Evolutionary conservation across 2,888 invertebrate species (phyloP).

Genomic region (Pristionchus mayeri): DNA sequence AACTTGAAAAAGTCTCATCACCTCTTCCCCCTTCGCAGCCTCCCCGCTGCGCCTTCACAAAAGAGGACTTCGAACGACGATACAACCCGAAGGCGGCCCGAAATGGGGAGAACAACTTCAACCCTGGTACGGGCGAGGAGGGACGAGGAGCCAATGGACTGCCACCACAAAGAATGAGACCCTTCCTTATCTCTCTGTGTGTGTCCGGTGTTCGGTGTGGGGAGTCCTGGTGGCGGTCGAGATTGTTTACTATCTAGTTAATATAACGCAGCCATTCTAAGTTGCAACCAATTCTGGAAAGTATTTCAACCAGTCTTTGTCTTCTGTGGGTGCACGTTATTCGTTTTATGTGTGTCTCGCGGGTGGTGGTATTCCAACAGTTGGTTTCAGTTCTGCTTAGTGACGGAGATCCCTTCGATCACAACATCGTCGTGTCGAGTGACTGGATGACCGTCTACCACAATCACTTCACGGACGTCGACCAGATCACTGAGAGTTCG

Average conservation of each 20-base stretch:
- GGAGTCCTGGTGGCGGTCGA: neutral
- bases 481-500: constrained; percentile 57
- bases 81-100: constrained; percentile 44
- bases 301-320: neutral
- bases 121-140: constrained; percentile 9
- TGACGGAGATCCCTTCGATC: constrained; percentile 54
- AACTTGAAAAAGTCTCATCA: constrained; percentile 22
- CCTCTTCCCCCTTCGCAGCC: constrained; percentile 54
- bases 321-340: neutral
- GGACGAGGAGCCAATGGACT: neutral
- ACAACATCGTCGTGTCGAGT: constrained; percentile 55
- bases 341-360: neutral
- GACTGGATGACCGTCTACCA: constrained; percentile 62
- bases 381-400: constrained; percentile 55
- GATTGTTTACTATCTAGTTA: too few species aligned
- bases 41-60: constrained; percentile 65
- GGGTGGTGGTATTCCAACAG: neutral
- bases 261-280: too few species aligned
- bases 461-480: constrained; percentile 60
- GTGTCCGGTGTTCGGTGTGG: constrained; percentile 7
- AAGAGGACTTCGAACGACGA: constrained; percentile 62
- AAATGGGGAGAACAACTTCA: constrained; percentile 26
- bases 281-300: too few species aligned
- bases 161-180: constrained; percentile 49
- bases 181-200: neutral